Base-by-base conservation (phyloP, 2,797 vertebrate genomes). In the Pempheris klunzingeri region DNA sequence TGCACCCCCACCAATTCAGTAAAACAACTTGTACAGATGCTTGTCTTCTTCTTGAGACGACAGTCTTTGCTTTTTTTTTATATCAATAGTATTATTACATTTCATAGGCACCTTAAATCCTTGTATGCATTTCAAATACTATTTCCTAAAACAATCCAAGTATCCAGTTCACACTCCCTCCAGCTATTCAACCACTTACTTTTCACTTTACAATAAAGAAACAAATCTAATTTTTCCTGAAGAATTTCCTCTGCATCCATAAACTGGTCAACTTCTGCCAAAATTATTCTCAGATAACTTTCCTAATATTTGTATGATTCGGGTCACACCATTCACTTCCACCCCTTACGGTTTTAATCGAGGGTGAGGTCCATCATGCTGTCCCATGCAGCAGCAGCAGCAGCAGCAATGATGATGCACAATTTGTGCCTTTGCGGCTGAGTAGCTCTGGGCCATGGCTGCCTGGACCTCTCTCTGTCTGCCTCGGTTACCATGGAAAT, bases 401-500 rank as follows among this genome's bases (percentile, higher is more conserved):
- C 44, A 53, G 63, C 72, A 49, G 47, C 47, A 64, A 47, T 80
- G 72, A 87, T 82, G 61, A 82, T 74, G 87, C 81, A 71, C 78
- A 82, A 81, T 89, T 83, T 88, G 80, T 78, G 81, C 55, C 74
- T 82, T 81, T 87, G 76, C 82, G 87, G 72, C 81, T 38, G 72
- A 88, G 83, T 44, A 76, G 77, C 88, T 90, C 39, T 38, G 75
- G 85, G 85, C 74, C 87, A 76, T 0, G 44, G 77, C 77, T 80
- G 80, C 77, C 47, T 84, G 87, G 88, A 87, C 81, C 81, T 76
- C 77, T 82, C 69, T 65, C 13, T 62, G 77, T 81, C 87, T 87
- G 87, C 82, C 82, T 87, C 86, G 41, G 92, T 94, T 92, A 88
- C 92, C 90, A 94, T 93, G 92, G 93, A 90, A 92, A 94, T 94